These are phyloP conservation scores for Urocolius indicus DNA, from an alignment of 2,113 vertebrate genomes.

Conservation along the genomic window DNA sequence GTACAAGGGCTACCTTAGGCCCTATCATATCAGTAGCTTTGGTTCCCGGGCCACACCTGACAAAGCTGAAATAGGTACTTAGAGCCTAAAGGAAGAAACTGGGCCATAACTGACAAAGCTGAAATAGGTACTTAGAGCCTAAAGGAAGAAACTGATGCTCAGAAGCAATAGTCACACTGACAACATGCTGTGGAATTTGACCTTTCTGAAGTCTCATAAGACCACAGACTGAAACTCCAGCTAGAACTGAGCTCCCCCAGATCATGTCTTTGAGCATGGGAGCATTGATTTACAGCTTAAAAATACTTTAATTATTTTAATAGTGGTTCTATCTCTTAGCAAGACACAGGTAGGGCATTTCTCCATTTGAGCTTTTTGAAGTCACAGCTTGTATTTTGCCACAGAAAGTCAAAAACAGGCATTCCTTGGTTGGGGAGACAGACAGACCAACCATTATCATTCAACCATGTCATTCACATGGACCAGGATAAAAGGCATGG, in stretches of 20 bases:
- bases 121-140: not conserved
- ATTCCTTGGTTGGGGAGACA: fast-evolving
- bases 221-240: not conserved
- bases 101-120: too few relatives aligned
- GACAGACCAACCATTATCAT: not conserved
- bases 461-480: not conserved
- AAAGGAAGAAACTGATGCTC: not conserved
- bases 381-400: not conserved
- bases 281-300: not conserved
- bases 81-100: not conserved
- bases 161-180: not conserved
- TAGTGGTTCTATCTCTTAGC: not conserved
- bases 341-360: not conserved
- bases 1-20: not conserved
- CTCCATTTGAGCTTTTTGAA: not conserved
- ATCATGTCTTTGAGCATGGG: not conserved
- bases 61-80: not conserved
- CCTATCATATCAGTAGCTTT: not conserved
- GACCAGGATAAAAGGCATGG: not conserved
- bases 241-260: not conserved
- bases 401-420: not conserved
- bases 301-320: not conserved
- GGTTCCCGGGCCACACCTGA: not conserved
- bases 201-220: not conserved
- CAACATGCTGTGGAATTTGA: fast-evolving